A percentile compares a stretch with the other conserved stretches of the same genome.
Conservation (phyloP, 2,797 vertebrate species). For the Enteromius thamalakanensis region DNA sequence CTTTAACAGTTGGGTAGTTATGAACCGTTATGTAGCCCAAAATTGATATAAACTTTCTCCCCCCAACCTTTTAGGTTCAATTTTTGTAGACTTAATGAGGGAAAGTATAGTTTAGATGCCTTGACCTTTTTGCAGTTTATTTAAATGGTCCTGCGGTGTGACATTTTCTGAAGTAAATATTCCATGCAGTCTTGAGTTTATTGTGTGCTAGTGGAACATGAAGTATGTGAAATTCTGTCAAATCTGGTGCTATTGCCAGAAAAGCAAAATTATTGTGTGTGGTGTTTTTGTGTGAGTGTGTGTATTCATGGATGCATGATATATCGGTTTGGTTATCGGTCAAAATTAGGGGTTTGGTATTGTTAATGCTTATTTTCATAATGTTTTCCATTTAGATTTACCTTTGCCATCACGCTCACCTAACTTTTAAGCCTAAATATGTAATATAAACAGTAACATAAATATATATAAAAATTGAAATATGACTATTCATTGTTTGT, state of each 20-base stretch:
- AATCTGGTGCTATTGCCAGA: background rate
- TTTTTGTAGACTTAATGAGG: background rate
- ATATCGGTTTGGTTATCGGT: background rate
- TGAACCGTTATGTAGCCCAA: background rate
- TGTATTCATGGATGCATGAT: background rate
- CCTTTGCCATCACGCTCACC: background rate
- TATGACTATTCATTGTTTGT: background rate
- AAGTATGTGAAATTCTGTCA: background rate
- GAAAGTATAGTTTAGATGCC: conserved; percentile 3
- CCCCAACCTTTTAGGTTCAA: background rate
- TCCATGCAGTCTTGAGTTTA: conserved; percentile 3
- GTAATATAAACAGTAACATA: background rate
- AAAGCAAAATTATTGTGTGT: background rate
- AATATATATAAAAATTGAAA: background rate
- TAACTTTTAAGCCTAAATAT: background rate
- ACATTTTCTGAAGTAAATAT: conserved; percentile 36
- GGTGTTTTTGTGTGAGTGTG: no score
- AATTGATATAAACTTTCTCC: background rate
- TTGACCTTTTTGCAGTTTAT: conserved; percentile 26
- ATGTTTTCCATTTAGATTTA: background rate
- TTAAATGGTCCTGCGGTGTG: conserved; percentile 28
- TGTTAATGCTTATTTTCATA: background rate
- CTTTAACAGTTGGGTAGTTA: conserved; percentile 29
- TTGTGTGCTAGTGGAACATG: background rate
- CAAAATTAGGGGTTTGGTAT: background rate